Evolutionary conservation across 2,888 invertebrate genomes (phyloP).

Genomic region (Syrphus vitripennis): DNA sequence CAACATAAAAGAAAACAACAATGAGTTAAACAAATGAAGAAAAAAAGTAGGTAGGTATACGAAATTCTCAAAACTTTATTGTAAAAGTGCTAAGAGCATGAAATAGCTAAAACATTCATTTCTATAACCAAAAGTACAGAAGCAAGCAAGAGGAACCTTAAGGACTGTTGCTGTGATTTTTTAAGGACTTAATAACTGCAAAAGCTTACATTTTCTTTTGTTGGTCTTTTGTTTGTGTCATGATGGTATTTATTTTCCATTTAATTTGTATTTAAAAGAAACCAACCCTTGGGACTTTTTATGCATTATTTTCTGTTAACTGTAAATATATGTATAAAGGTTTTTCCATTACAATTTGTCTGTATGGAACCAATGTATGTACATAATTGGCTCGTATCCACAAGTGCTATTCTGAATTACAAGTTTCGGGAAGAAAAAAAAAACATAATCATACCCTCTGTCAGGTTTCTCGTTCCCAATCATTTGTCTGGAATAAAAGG

Average conservation of each 20-base stretch:
- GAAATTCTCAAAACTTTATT: background rate
- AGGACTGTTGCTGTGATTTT: background rate
- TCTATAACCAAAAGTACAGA: background rate
- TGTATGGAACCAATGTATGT: too few species aligned
- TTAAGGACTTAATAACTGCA: background rate
- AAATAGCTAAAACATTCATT: background rate
- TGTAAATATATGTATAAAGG: background rate
- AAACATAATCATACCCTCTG: background rate
- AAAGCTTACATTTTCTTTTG: background rate
- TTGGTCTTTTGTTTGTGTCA: background rate
- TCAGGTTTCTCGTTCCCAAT: background rate
- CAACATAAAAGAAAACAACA: constrained; percentile 4
- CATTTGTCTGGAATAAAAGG: background rate
- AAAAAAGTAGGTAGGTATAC: background rate
- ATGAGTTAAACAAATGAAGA: background rate
- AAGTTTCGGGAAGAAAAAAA: background rate
- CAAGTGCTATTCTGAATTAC: background rate
- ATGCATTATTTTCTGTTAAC: background rate
- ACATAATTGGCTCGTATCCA: background rate
- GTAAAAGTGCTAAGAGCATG: background rate
- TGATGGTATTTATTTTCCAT: background rate
- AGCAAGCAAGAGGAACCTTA: background rate
- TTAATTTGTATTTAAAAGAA: background rate
- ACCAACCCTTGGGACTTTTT: background rate
- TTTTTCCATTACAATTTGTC: background rate